Base-by-base conservation (phyloP, 2,113 vertebrate genomes). In the Ploceus nigricollis region DNA sequence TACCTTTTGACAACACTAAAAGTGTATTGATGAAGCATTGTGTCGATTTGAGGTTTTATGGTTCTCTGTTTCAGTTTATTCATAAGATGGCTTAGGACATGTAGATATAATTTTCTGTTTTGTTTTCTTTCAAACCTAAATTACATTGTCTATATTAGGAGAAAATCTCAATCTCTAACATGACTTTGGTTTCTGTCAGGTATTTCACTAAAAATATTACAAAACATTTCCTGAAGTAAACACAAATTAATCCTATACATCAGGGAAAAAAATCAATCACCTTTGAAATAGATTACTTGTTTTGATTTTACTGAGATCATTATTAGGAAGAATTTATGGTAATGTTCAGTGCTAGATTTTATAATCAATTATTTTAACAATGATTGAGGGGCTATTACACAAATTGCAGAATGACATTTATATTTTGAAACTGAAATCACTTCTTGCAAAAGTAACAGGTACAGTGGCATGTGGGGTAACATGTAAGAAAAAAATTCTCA, bases 41-140 rank as follows among this genome's bases (percentile, higher is more conserved):
- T 64, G 27, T 13, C 5, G 0, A 16, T 45, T 37, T 45, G 5
- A 22, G 0, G 1, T 4, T 77, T 72, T 68, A 27, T 39, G 11
- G 6, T 31, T 72, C 13, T 78, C 30, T 44, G 14, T 51, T 65
- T 57, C 16, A 45, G 3, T 65, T 81, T 77, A 54, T 30, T 64
- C 54, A 47, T 47, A 60, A 33, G 16, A 63, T 71, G 20, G 1
- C 87, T 83, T 63, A 83, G 33, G 7, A 11, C 61, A 51, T 4
- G 17, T n/a, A 83, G 15, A 5, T 66, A 65, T 51, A 1, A 6
- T 15, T 11, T 50, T 50, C 15, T 21, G 6, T 18, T 70, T 79
- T 33, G 25, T 13, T 39, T 50, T 69, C 11, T 79, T 81, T 53
- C 7, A 22, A 87, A 24, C 13, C 12, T 51, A 45, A 54, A 16